Evolutionary conservation across 2,888 invertebrate species (phyloP).

Genomic region (Melanostoma mellinum): DNA sequence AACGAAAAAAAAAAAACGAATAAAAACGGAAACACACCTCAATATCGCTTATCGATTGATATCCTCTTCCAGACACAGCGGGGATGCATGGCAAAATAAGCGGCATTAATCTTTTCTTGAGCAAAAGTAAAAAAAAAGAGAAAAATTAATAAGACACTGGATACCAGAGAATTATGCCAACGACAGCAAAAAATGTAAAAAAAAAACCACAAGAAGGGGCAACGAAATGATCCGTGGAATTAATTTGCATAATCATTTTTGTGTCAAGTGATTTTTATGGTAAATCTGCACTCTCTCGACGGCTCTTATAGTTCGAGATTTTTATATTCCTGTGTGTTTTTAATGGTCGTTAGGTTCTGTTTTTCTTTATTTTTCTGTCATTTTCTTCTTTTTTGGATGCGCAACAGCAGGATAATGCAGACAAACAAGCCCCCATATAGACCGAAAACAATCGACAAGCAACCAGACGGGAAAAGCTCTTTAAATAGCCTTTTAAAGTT

Average conservation of each 20-base stretch:
- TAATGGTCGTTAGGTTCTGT: constrained; percentile 15
- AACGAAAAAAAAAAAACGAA: constrained; percentile 34
- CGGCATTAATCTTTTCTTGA: constrained; percentile 40
- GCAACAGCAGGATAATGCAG: constrained; percentile 49
- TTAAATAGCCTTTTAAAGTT: constrained; percentile 43
- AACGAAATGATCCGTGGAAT: constrained; percentile 49
- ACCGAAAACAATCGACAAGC: constrained; percentile 20
- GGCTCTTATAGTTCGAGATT: constrained; percentile 18
- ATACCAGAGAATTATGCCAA: constrained; percentile 13
- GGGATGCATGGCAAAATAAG: constrained; percentile 14
- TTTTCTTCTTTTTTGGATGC: constrained; percentile 10
- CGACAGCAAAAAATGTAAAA: constrained; percentile 20
- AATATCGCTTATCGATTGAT: constrained; percentile 58
- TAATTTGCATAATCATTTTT: constrained; percentile 68
- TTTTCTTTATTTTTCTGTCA: constrained; percentile 6
- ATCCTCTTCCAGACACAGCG: constrained; percentile 43
- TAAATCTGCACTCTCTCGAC: constrained; percentile 31
- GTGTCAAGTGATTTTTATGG: constrained; percentile 65
- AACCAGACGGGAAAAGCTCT: constrained; percentile 24
- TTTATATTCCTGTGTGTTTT: constrained; percentile 10
- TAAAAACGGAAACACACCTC: constrained; percentile 68
- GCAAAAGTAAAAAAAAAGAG: constrained; percentile 9
- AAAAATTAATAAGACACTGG: constrained; percentile 35
- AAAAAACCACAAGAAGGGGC: not conserved
- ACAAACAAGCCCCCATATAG: constrained; percentile 33